Conservation (phyloP, 2,113 vertebrate genomes). For the Thinocorus orbignyianus region DNA sequence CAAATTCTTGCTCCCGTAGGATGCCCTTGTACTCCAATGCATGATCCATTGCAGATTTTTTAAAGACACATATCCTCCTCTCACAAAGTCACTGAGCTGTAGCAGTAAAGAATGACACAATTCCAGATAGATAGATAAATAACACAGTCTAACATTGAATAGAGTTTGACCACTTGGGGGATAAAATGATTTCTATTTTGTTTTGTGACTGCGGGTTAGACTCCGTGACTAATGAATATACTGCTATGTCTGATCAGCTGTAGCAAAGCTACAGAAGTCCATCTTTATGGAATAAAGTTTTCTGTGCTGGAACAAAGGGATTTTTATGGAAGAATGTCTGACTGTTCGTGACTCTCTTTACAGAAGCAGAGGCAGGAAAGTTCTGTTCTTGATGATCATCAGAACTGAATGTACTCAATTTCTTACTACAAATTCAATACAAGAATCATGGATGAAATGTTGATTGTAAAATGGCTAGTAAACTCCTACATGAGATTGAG, state of each 20-base stretch:
- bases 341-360: background rate
- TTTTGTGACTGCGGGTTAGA: slow-evolving; percentile 1
- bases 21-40: background rate
- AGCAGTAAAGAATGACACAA: slow-evolving; percentile 5
- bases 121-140: background rate
- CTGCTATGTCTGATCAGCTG: background rate
- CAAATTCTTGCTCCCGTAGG: background rate
- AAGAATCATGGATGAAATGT: background rate
- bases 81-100: slow-evolving; percentile 16
- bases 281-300: background rate
- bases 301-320: slow-evolving; percentile 1
- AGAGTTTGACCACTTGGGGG: background rate
- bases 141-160: background rate
- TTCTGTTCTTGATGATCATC: background rate
- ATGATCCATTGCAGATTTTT: background rate
- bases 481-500: background rate
- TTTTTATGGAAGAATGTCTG: background rate
- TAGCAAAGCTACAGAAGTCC: background rate
- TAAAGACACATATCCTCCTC: slow-evolving; percentile 12
- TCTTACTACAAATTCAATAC: background rate
- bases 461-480: background rate
- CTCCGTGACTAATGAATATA: slow-evolving; percentile 4
- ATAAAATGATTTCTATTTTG: slow-evolving; percentile 35
- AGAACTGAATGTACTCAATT: background rate
- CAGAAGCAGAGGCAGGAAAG: background rate